phyloP scores from a whole-genome alignment of 2,113 vertebrate species.

The Loxodonta africana region DNA sequence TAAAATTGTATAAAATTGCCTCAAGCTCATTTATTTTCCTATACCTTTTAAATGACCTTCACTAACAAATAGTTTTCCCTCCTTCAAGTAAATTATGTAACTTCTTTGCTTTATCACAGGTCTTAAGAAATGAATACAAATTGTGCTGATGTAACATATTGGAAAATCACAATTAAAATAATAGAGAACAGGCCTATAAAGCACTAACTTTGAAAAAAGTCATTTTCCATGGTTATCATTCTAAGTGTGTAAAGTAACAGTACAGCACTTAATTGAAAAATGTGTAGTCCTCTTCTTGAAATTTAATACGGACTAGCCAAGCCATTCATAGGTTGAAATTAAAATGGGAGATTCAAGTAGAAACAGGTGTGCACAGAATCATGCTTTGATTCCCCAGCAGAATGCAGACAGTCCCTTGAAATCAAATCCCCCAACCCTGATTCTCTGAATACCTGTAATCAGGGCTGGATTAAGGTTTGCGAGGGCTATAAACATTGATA shows the following conservation, averaged over 20 bases:
- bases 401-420: not conserved
- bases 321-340: not conserved
- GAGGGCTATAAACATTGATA: too few relatives aligned
- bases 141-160: not conserved
- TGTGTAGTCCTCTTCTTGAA: not conserved
- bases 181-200: not conserved
- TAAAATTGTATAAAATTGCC: conserved; percentile 22
- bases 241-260: not conserved
- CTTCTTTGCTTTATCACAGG: conserved; percentile 38
- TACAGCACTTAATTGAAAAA: conserved; percentile 51
- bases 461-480: too few relatives aligned
- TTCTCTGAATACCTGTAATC: not conserved
- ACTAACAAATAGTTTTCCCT: conserved; percentile 7
- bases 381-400: not conserved
- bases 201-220: conserved; percentile 34
- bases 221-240: conserved; percentile 57
- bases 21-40: conserved; percentile 44
- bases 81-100: conserved; percentile 37
- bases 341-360: conserved; percentile 38
- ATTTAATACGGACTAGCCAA: not conserved
- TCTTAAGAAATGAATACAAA: conserved; percentile 25
- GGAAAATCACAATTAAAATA: conserved; percentile 51
- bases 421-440: not conserved
- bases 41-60: conserved; percentile 43
- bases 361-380: not conserved